Percentiles rank a stretch among this genome's conserved stretches.
These are phyloP conservation scores for Saccostrea glomerata DNA, from an alignment of 1,140 invertebrate species.

Conservation along the genomic window DNA sequence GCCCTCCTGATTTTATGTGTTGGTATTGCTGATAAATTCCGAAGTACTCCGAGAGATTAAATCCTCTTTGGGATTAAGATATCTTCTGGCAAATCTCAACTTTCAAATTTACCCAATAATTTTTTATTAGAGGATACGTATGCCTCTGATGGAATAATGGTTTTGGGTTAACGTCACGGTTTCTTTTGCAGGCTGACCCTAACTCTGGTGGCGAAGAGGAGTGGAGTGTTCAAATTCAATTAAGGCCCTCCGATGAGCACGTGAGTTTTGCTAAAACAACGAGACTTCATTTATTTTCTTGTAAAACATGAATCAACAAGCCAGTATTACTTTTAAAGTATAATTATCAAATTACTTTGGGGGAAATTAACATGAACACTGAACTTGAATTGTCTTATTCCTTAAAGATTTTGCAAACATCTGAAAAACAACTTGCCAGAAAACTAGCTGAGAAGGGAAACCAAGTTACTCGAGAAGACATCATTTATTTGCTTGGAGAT, in stretches of 20 bases:
- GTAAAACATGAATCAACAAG: too few species aligned
- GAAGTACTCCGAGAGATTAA: neutral
- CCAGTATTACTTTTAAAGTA: too few species aligned
- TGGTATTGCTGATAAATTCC: neutral
- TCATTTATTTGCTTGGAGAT: conserved; percentile 49
- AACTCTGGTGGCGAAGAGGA: neutral
- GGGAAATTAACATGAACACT: neutral
- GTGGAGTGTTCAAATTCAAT: conserved; percentile 51
- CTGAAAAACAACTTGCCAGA: conserved; percentile 52
- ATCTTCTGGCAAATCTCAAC: neutral
- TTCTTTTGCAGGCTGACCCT: conserved; percentile 1
- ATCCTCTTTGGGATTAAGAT: conserved; percentile 5
- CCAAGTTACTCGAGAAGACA: conserved; percentile 49
- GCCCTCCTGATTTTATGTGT: neutral
- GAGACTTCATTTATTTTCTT: too few species aligned
- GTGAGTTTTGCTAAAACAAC: conserved; percentile 19
- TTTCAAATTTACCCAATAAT: neutral
- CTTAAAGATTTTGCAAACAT: conserved; percentile 53
- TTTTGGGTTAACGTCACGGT: neutral
- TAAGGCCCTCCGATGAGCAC: conserved; percentile 47
- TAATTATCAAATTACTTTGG: neutral
- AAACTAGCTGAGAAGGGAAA: conserved; percentile 49
- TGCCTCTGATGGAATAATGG: neutral
- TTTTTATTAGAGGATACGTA: neutral
- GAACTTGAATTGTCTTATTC: neutral